Evolutionary conservation across 2,888 invertebrate species (phyloP).

Genomic region (Eledona agricola): DNA sequence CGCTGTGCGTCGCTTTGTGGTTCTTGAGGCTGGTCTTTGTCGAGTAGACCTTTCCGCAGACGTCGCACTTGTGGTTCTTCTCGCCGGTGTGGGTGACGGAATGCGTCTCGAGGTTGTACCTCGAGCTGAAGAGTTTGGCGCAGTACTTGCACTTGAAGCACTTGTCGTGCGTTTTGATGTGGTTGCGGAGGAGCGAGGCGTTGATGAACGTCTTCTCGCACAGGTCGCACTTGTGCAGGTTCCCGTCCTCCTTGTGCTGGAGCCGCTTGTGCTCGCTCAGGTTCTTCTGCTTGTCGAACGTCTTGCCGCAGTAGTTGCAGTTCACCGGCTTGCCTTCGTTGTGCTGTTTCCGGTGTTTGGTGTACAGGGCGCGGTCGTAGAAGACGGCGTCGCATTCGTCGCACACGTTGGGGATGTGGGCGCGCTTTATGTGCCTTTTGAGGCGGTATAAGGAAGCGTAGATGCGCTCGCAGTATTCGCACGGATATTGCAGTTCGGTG

Average conservation of each 20-base stretch:
- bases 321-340: conserved; percentile 43
- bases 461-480: conserved; percentile 53
- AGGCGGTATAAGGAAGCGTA: conserved; percentile 50
- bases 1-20: conserved; percentile 49
- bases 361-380: conserved; percentile 50
- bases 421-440: conserved; percentile 51
- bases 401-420: conserved; percentile 51
- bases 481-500: conserved; percentile 51
- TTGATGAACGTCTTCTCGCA: conserved; percentile 66
- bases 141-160: conserved; percentile 56
- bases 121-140: conserved; percentile 49
- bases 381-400: conserved; percentile 51
- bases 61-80: conserved; percentile 48
- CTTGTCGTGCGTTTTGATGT: conserved; percentile 64
- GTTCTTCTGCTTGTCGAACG: conserved; percentile 51
- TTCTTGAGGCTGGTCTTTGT: conserved; percentile 51
- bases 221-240: conserved; percentile 64
- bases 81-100: conserved; percentile 52
- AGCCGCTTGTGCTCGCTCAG: conserved; percentile 52
- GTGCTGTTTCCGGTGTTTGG: conserved; percentile 50
- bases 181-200: conserved; percentile 64
- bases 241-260: conserved; percentile 65
- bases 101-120: conserved; percentile 52
- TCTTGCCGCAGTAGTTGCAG: conserved; percentile 51
- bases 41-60: conserved; percentile 49